A percentile compares a stretch with the other conserved stretches of the same genome.
phyloP scores from a whole-genome alignment of 2,888 invertebrate genomes.

The Spatulosminthurus flaviceps region DNA sequence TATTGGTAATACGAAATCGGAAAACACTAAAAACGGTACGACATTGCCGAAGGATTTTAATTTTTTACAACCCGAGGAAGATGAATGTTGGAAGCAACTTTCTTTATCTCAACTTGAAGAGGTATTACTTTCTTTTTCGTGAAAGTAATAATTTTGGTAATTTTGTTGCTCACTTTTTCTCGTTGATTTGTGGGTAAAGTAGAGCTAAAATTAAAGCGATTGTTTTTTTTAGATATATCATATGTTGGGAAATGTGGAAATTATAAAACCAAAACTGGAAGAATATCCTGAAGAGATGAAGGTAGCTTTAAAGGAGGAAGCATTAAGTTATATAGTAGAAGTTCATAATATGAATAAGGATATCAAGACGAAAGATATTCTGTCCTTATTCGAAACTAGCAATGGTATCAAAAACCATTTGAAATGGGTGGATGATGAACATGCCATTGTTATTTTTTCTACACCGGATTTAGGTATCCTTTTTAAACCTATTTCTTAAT shows the following conservation, averaged over 20 bases:
- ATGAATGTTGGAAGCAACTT: conserved; percentile 44
- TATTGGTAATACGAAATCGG: not conserved
- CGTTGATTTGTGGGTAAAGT: not conserved
- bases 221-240: conserved; percentile 44
- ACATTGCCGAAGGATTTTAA: not conserved
- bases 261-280: conserved; percentile 42
- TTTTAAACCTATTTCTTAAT: too few species aligned
- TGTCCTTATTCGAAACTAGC: conserved; percentile 19
- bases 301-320: conserved; percentile 32
- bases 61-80: conserved; percentile 44
- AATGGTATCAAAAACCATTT: conserved; percentile 35
- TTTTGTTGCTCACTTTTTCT: too few species aligned
- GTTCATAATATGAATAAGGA: conserved; percentile 45
- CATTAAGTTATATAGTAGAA: conserved; percentile 44
- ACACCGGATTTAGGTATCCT: conserved; percentile 38
- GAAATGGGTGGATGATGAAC: conserved; percentile 42
- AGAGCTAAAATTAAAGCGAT: too few species aligned
- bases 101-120: conserved; percentile 36
- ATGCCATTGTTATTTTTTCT: conserved; percentile 40
- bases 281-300: conserved; percentile 29
- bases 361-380: conserved; percentile 37
- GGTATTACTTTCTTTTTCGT: conserved; percentile 2
- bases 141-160: too few species aligned
- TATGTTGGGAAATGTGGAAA: conserved; percentile 38
- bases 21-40: not conserved